Evolutionary conservation across 2,888 invertebrate genomes (phyloP).

Genomic region (Sycophila texana): DNA sequence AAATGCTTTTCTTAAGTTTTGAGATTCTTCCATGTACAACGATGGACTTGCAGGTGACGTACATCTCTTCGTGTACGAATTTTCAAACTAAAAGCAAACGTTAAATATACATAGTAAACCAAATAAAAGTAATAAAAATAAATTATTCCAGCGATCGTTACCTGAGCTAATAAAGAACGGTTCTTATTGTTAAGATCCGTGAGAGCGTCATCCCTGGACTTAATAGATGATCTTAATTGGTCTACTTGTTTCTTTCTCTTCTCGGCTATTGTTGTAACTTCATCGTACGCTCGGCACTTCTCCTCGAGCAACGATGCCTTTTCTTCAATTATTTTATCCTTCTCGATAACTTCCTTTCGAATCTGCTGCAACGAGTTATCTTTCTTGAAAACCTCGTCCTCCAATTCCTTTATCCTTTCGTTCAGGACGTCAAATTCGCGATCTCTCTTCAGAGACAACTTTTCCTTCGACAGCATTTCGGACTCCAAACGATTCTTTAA

Average conservation of each 20-base stretch:
- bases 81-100: constrained; percentile 67
- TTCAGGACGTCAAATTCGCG: constrained; percentile 65
- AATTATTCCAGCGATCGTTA: constrained; percentile 49
- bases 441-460: constrained; percentile 63
- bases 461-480: constrained; percentile 66
- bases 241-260: constrained; percentile 76
- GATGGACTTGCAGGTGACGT: constrained; percentile 69
- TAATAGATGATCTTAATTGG: constrained; percentile 73
- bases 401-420: constrained; percentile 67
- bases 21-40: constrained; percentile 63
- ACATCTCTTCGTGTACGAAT: constrained; percentile 64
- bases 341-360: constrained; percentile 68
- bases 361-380: constrained; percentile 68
- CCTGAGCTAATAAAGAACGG: constrained; percentile 70
- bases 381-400: constrained; percentile 71
- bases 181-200: constrained; percentile 76
- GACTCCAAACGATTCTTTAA: constrained; percentile 66
- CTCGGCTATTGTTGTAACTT: constrained; percentile 69
- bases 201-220: constrained; percentile 75
- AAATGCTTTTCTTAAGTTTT: constrained; percentile 60
- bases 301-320: constrained; percentile 68
- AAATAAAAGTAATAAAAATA: neutral
- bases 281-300: constrained; percentile 67
- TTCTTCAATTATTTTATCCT: constrained; percentile 68
- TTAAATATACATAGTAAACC: constrained; percentile 13